Percentiles rank a stretch among this genome's conserved stretches.
Conservation (phyloP, 2,888 invertebrate genomes). For the Tetanocera ferruginea region DNA sequence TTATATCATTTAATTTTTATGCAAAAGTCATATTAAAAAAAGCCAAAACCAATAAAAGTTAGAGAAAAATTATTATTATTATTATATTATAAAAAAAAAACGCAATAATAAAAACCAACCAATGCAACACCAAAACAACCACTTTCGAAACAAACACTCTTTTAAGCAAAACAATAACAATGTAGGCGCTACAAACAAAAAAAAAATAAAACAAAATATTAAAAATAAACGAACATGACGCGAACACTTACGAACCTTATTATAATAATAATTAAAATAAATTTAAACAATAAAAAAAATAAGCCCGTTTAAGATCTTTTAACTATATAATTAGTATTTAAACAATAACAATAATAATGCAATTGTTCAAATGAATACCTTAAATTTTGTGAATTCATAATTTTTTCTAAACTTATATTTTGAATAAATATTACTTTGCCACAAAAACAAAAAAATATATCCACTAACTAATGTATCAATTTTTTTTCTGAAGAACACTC, state of each 20-base stretch:
- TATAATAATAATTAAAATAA: slow-evolving; percentile 3
- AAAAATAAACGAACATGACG: slow-evolving; percentile 24
- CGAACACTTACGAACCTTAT: slow-evolving; percentile 24
- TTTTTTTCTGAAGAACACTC: too few species aligned
- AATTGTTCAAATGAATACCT: neutral
- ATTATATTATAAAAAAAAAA: neutral
- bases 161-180: slow-evolving; percentile 29
- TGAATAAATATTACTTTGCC: neutral
- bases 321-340: slow-evolving; percentile 34
- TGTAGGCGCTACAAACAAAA: slow-evolving; percentile 31
- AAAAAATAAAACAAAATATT: slow-evolving; percentile 37
- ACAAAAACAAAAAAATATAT: too few species aligned
- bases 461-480: too few species aligned
- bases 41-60: neutral
- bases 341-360: neutral
- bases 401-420: slow-evolving; percentile 35
- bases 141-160: slow-evolving; percentile 7
- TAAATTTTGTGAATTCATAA: slow-evolving; percentile 20
- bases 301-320: slow-evolving; percentile 54
- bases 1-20: neutral
- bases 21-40: slow-evolving; percentile 2
- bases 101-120: neutral
- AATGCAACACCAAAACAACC: neutral
- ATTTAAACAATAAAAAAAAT: slow-evolving; percentile 31
- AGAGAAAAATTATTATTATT: neutral